Evolutionary conservation across 2,888 invertebrate species (phyloP), one percentile per base, ranked within the genome.

Genomic region (Aricia artaxerxes): DNA sequence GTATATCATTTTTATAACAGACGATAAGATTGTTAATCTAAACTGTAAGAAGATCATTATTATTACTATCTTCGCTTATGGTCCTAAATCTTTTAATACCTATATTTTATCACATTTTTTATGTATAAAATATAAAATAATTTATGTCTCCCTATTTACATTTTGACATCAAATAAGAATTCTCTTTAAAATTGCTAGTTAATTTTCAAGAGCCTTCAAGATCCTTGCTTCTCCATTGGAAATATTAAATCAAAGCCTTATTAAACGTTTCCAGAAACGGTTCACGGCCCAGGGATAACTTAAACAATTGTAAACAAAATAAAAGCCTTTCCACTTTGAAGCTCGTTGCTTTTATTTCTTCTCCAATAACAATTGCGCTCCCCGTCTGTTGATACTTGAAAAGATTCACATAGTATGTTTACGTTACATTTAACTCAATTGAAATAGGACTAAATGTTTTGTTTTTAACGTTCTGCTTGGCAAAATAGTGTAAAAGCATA

Each of bases 271-370:
- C 4, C 53, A 53, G 35, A 35, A 11, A 76, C 3, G 16, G 53
- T 76, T 53, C 76, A 57, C 24, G 76, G 31, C 57, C 31, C 57
- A 35, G 57, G 57, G 35, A 57, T 53, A 53, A 76, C 31, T 57
- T 76, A 35, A 35, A 76, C 76, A 57, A 76, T 57, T 76, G 53
- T 53, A 53, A 76, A 76, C 76, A 76, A 76, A 76, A 35, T 76
- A 16, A 31, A 76, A 76, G 57, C 76, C 76, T 31, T 75, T 76
- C 57, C 57, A 31, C 76, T 76, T 76, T 53, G 76, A 76, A 57
- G 38, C 76, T 76, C 76, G 57, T 24, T 35, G 57, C 76, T 76
- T 76, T 76, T 53, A 53, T 53, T 53, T 76, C 35, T 76, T 49
- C 31, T 76, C 49, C 76, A 35, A 76, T 53, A 76, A 76, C 16